These are phyloP conservation scores for Shargacucullia verbasci DNA, from an alignment of 2,888 invertebrate species.

Conservation along the genomic window DNA sequence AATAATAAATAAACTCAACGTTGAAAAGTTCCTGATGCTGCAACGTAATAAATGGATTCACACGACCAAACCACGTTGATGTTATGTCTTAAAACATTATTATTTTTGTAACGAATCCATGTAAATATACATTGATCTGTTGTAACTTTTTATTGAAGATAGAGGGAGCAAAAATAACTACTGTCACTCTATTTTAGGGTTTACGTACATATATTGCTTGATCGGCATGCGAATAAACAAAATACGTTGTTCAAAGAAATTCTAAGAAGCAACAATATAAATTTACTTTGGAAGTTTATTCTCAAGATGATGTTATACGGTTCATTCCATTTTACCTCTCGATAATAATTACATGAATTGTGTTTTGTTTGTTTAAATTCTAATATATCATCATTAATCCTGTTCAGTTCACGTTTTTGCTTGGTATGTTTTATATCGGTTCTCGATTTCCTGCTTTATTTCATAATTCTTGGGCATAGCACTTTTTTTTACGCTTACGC, in stretches of 20 bases:
- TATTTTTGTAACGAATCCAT: conserved; percentile 9
- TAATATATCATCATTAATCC: not conserved
- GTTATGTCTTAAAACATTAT: not conserved
- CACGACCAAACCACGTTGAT: not conserved
- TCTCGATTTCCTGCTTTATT: too few relatives aligned
- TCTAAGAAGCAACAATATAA: conserved; percentile 40
- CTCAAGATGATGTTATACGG: conserved; percentile 12
- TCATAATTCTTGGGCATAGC: too few relatives aligned
- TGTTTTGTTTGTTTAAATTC: not conserved
- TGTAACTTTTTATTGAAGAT: not conserved
- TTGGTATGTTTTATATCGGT: too few relatives aligned
- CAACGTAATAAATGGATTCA: not conserved
- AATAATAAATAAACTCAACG: too few relatives aligned
- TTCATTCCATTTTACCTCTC: conserved; percentile 10
- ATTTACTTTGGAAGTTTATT: conserved; percentile 32
- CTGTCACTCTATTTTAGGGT: conserved; percentile 10
- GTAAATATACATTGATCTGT: too few relatives aligned
- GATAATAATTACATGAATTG: conserved; percentile 1
- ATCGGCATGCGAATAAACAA: conserved; percentile 50
- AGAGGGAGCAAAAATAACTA: conserved; percentile 2
- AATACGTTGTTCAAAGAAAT: conserved; percentile 47
- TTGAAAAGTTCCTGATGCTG: not conserved
- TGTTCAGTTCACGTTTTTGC: not conserved
- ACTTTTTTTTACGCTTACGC: too few relatives aligned
- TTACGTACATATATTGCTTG: conserved; percentile 27